phyloP scores from a whole-genome alignment of 2,113 vertebrate species.

The Rhea americana region DNA sequence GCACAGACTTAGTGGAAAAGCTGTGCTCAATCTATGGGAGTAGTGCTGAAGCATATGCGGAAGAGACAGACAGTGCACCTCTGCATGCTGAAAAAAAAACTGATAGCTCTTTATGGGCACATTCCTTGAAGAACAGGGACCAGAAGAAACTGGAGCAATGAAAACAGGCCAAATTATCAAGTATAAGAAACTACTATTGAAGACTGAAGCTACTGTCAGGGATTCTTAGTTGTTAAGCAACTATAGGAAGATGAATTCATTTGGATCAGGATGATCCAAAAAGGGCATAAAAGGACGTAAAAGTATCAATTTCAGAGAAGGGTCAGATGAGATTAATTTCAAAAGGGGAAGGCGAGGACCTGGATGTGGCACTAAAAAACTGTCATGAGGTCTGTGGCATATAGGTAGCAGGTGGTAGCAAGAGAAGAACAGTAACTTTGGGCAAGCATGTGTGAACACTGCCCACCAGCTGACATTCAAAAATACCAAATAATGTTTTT shows the following conservation, averaged over 20 bases:
- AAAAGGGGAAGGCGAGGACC: rapidly evolving
- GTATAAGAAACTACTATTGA: neutral
- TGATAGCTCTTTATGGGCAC: neutral
- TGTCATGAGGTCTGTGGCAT: neutral
- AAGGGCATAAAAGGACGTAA: neutral
- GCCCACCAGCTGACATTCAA: neutral
- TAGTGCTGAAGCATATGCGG: neutral
- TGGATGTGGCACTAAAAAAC: neutral
- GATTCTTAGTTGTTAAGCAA: neutral
- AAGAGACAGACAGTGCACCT: neutral
- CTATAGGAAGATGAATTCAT: neutral
- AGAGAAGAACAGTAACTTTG: neutral
- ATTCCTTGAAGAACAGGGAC: neutral
- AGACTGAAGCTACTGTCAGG: neutral
- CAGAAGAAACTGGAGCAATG: neutral
- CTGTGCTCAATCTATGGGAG: neutral
- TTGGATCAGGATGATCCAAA: neutral
- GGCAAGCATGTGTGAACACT: neutral
- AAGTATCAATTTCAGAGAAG: neutral
- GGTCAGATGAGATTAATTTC: neutral
- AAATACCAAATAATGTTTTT: neutral
- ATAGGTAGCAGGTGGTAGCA: neutral
- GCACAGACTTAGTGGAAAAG: neutral
- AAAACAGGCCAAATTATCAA: neutral
- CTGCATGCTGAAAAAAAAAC: neutral